Base-by-base conservation (phyloP, 2,797 vertebrate genomes). In the Peromyscus nudipes region DNA sequence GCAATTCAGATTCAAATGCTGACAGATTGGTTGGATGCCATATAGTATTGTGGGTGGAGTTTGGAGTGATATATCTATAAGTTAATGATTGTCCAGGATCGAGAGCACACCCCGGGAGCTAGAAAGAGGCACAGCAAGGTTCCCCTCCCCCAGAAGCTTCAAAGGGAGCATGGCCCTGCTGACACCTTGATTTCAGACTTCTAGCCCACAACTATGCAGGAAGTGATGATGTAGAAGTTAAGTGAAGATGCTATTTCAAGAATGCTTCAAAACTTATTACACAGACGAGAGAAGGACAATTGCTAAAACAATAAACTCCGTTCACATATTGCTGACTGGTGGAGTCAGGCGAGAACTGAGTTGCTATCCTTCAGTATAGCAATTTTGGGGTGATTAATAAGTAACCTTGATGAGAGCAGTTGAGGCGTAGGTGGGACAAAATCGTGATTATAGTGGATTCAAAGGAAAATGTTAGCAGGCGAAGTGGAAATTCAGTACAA, bases 321-420 rank as follows among this genome's bases (percentile, higher is more conserved):
- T 43, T 79, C 77, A 62, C 49, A 71, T 34, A 69, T 16, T 88
- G 85, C 73, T 94, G 84, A 94, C 71, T 88, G 75, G 76, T 13
- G 69, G 60, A 95, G 64, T 86, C 96, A 67, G 60, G 46, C 64
- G 40, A 96, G 25, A 77, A 80, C n/a, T 17, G 71, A 55, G 76
- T 82, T 89, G 60, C 85, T 96, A 81, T 87, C 64, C 46, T 89
- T 95, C 76, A 94, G 60, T 25, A 43, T 82, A 64, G 67, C 34
- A 57, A 43, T 91, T 96, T 95, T 43, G 73, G 86, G 52, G 73
- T 95, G 77, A 96, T 97, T 94, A 88, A 82, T 91, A 95, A 69
- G 11, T 90, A 93, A 91, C 62, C 43, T 95, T 96, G 96, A 94
- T 11, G 86, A 85, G 89, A 95, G 49, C 64, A 49, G 49, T 89